Conservation (phyloP, 2,888 invertebrate genomes). For the Drymonia ruficornis region DNA sequence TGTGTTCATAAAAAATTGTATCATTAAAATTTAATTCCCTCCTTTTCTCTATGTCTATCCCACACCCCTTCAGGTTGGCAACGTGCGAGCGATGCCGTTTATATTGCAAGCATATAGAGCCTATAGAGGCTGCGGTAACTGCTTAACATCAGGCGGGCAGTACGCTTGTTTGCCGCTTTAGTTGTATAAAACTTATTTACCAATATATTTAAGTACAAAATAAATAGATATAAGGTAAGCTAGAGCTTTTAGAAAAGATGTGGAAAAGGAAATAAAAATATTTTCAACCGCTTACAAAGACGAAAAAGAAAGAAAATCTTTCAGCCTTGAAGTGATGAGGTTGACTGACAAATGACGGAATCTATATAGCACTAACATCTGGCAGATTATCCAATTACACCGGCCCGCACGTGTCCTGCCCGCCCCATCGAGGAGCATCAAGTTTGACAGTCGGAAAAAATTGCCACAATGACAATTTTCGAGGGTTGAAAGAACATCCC, state of each 20-base stretch:
- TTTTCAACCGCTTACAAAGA: neutral
- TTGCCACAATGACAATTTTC: conserved; percentile 37
- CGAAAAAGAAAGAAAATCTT: neutral
- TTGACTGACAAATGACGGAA: conserved; percentile 28
- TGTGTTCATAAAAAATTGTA: no score
- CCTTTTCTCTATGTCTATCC: no score
- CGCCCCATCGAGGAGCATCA: conserved; percentile 25
- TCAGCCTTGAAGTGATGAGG: neutral
- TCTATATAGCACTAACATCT: conserved; percentile 36
- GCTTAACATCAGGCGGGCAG: no score
- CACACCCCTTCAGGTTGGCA: no score
- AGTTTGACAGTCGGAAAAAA: conserved; percentile 45
- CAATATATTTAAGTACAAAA: no score
- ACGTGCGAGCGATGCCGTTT: no score
- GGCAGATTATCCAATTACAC: conserved; percentile 48
- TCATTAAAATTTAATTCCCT: no score
- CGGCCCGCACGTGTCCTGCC: conserved; percentile 31
- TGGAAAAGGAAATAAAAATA: neutral
- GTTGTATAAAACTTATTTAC: no score
- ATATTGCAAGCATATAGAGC: no score
- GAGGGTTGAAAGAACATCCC: conserved; percentile 32
- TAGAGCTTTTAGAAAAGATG: neutral
- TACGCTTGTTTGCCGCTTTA: no score
- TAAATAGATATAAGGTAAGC: no score
- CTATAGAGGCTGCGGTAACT: no score